These are phyloP conservation scores for Cremastinae sp. DNA, from an alignment of 2,888 invertebrate species.

Conservation along the genomic window DNA sequence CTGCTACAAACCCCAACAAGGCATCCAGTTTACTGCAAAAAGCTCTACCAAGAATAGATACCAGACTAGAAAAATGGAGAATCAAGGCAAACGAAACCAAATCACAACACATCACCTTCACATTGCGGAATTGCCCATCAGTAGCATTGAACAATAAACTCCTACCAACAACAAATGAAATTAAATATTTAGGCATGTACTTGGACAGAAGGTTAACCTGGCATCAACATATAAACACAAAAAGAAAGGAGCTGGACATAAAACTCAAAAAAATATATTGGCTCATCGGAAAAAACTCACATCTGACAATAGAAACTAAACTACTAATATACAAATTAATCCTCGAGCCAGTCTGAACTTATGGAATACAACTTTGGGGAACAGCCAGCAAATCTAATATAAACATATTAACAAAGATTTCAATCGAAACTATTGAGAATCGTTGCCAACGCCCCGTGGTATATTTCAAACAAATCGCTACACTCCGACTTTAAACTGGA, in stretches of 20 bases:
- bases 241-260: constrained; percentile 8
- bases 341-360: constrained; percentile 39
- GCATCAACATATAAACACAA: constrained; percentile 4
- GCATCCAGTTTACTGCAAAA: constrained; percentile 50
- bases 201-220: constrained; percentile 34
- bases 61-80: constrained; percentile 63
- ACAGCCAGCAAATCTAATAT: constrained; percentile 15
- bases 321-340: constrained; percentile 41
- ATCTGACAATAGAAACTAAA: constrained; percentile 30
- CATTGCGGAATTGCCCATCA: constrained; percentile 2
- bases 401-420: constrained; percentile 14
- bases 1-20: constrained; percentile 33
- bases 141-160: constrained; percentile 5
- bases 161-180: constrained; percentile 2
- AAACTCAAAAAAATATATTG: constrained; percentile 38
- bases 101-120: constrained; percentile 60
- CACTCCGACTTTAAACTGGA: neutral
- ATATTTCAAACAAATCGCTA: neutral
- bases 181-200: constrained; percentile 9
- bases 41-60: constrained; percentile 25
- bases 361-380: constrained; percentile 25
- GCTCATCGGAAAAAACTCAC: constrained; percentile 37
- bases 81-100: constrained; percentile 65
- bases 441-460: constrained; percentile 10
- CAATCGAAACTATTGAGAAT: constrained; percentile 3